Conservation (phyloP, 2,113 vertebrate genomes). For the Raja brachyura region DNA sequence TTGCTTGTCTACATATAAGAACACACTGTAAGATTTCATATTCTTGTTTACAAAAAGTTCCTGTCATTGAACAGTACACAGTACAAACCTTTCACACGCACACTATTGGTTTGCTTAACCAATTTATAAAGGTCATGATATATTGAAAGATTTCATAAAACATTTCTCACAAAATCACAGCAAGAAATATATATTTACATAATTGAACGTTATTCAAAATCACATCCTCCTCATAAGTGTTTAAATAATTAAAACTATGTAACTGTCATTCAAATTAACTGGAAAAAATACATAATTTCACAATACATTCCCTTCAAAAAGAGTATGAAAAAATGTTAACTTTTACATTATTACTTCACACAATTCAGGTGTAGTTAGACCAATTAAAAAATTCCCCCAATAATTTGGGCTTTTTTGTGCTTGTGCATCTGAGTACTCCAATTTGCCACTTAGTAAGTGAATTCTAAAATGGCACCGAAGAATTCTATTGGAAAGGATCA, state of each 20-base stretch:
- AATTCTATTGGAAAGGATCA: constrained; percentile 40
- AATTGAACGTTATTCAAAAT: constrained; percentile 81
- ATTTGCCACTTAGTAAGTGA: constrained; percentile 77
- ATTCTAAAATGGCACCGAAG: constrained; percentile 73
- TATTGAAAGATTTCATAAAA: constrained; percentile 72
- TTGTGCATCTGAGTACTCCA: constrained; percentile 66
- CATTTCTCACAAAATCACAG: constrained; percentile 82
- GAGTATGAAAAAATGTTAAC: constrained; percentile 69
- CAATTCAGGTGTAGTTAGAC: constrained; percentile 58
- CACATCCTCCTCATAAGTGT: constrained; percentile 71
- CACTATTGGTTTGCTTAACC: constrained; percentile 75
- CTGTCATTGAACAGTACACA: constrained; percentile 78
- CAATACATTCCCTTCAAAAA: constrained; percentile 71
- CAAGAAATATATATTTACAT: constrained; percentile 81
- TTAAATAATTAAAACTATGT: constrained; percentile 82
- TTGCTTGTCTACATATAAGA: constrained; percentile 70
- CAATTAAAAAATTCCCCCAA: constrained; percentile 32
- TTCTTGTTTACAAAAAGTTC: constrained; percentile 77
- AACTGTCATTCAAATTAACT: constrained; percentile 72
- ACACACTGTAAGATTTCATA: constrained; percentile 82
- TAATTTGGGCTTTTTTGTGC: constrained; percentile 52
- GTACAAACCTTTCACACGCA: constrained; percentile 70
- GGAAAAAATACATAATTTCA: constrained; percentile 79
- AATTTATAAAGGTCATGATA: constrained; percentile 74
- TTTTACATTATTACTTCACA: constrained; percentile 74